These are phyloP conservation scores for Illadopsis cleaveri DNA, from an alignment of 2,113 vertebrate species.

Conservation along the genomic window DNA sequence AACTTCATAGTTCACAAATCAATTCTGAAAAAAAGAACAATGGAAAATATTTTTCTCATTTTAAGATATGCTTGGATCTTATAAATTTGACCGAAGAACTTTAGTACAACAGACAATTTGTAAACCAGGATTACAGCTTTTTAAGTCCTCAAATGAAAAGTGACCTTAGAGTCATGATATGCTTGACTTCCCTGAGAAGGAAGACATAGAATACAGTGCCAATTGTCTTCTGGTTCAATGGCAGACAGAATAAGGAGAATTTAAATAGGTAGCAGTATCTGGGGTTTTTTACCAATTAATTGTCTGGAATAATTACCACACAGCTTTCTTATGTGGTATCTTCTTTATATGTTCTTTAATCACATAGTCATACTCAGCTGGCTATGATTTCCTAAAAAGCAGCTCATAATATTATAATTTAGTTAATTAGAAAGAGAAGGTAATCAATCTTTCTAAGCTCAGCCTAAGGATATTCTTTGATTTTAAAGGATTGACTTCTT, in stretches of 20 bases:
- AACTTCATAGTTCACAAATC: background rate
- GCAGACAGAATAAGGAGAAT: constrained; percentile 49
- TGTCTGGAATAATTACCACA: constrained; percentile 60
- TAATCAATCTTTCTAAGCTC: constrained; percentile 13
- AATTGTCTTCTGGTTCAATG: constrained; percentile 40
- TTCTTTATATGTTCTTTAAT: constrained; percentile 23
- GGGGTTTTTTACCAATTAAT: constrained; percentile 32
- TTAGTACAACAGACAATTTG: constrained; percentile 53
- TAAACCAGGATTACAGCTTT: constrained; percentile 36
- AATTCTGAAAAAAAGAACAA: background rate
- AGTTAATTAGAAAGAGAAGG: background rate
- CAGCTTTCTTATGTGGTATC: constrained; percentile 14
- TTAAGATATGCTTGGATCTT: background rate
- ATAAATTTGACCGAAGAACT: constrained; percentile 44
- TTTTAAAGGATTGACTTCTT: background rate
- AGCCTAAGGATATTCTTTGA: constrained; percentile 2
- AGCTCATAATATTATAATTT: constrained; percentile 10
- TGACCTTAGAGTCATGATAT: constrained; percentile 36
- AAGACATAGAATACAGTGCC: background rate
- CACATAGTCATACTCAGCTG: background rate
- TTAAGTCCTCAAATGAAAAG: constrained; percentile 44
- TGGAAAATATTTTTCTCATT: constrained; percentile 2
- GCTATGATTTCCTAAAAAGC: background rate
- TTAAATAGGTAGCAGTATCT: constrained; percentile 51
- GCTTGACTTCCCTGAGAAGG: constrained; percentile 24